Base-by-base conservation (phyloP, 2,797 vertebrate species). In the Percopsis omiscomaycus region DNA sequence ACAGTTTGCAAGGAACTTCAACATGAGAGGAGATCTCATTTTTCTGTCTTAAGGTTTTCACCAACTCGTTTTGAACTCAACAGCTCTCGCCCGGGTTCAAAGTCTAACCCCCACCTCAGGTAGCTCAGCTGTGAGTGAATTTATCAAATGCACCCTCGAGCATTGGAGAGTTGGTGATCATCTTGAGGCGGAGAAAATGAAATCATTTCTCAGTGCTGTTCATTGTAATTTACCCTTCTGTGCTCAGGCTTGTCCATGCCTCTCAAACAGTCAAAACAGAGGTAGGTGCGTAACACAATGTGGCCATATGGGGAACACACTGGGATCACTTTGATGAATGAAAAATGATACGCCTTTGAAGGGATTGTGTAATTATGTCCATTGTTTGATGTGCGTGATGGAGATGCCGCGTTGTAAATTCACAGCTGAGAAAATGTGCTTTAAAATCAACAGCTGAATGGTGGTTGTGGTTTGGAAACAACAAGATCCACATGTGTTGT, bases 1-100 rank as follows among this genome's bases (percentile, higher is more conserved):
- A 85, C 90, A 91, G 90, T 91, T 91, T 91, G 90, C 90, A 91
- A 90, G 88, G 90, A 91, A 90, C 90, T 90, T 91, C 90, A 91
- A 90, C 90, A 90, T 90, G 90, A 91, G 90, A 91, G 90, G 90
- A 91, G 90, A 91, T 89, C 85, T 89, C 84, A 89, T 90, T 89
- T 89, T 88, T 91, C 85, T 84, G 86, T 80, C 88, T 89, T 74
- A 89, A 86, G 89, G 80, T 88, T 68, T 86, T 86, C 88, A 88
- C 88, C 90, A 89, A 89, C 88, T 74, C 86, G 6, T 80, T 71
- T 71, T 77, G 77, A 89, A 83, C 89, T 88, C 85, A 79, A 83
- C 78, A 86, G 86, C 86, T 86, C 74, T 85, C 81, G 76, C 79
- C 80, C 82, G 30, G 79, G 79, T 86, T 84, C 80, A 87, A 82